These are phyloP conservation scores for Zaprionus lachaisei DNA, from an alignment of 1,140 invertebrate genomes.

Conservation along the genomic window DNA sequence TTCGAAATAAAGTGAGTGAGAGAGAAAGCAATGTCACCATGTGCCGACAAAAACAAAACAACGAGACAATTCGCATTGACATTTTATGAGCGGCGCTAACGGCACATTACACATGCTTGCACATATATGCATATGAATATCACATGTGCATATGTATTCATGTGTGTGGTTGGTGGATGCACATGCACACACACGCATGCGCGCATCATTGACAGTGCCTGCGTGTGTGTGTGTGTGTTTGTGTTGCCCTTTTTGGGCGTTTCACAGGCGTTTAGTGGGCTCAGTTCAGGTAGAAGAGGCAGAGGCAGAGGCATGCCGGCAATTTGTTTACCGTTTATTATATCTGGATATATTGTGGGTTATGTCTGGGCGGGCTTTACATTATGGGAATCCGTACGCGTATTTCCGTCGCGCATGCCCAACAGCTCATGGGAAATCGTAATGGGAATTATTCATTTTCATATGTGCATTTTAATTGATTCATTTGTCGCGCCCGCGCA, in stretches of 20 bases:
- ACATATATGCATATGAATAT: conserved; percentile 21
- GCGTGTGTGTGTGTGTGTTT: conserved; percentile 6
- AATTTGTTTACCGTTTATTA: conserved; percentile 45
- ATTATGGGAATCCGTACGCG: conserved; percentile 64
- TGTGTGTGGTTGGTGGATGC: neutral
- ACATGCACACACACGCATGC: conserved; percentile 9
- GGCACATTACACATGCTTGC: conserved; percentile 48
- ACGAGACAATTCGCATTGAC: conserved; percentile 61
- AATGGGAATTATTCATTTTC: conserved; percentile 59
- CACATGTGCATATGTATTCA: conserved; percentile 6
- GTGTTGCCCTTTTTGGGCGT: conserved; percentile 32
- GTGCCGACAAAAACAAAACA: conserved; percentile 43
- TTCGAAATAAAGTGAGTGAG: conserved; percentile 25
- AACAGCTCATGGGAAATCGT: conserved; percentile 64
- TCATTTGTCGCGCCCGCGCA: conserved; percentile 36
- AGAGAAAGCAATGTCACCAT: conserved; percentile 43
- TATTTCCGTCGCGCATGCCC: conserved; percentile 65
- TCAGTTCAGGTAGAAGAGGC: conserved; percentile 16
- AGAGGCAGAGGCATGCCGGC: conserved; percentile 32
- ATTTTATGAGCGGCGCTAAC: conserved; percentile 81
- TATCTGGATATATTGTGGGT: conserved; percentile 59
- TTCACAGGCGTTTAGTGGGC: conserved; percentile 26
- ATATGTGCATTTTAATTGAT: conserved; percentile 50
- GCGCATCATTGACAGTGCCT: conserved; percentile 37
- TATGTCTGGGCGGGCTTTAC: conserved; percentile 51